Base-by-base conservation (phyloP, 2,888 invertebrate genomes). In the Zygaena filipendulae region DNA sequence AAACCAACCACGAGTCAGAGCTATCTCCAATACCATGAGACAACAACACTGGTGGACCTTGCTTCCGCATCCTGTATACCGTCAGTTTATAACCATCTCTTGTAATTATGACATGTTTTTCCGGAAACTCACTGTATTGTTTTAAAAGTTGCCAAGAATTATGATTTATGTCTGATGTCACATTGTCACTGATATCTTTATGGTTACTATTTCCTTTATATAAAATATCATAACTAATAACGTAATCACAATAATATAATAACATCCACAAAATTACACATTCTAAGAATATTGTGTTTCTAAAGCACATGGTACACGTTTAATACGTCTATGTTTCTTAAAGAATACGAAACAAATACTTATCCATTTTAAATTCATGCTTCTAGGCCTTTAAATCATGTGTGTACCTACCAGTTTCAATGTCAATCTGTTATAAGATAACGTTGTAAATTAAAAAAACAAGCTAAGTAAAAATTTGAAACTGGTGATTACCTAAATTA, bases 11-110 rank as follows among this genome's bases (percentile, higher is more conserved):
- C 2, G 59, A 62, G 39, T 77, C 75, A 0, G 75, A 72, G 38
- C 71, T 71, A 26, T 75, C 75, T 19, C 58, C 62, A 23, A 75
- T 59, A 4, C 75, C 75, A 28, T 77, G 75, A 25, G 52, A 64
- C 30, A 77, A 43, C 16, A 77, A 37, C 29, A 74, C 59, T 20
- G 70, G 63, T 8, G 69, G 63, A 29, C 72, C 75, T 25, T 47
- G 52, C 2, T 43, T 52, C 1, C 54, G 62, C 45, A 74, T 62
- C 21, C 72, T 59, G 35, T 62, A 62, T 23, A 56, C 26, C 19
- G 49, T 66, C 38, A 72, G 43, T 31, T 53, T 36, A 36, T 74
- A 74, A 30, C 70, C 69, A 40, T 77, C 74, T 35, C 58, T 52
- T 2, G 74, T 71, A 19, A 52, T 36, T 35, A 72, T 62, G 29